A percentile compares a stretch with the other conserved stretches of the same genome.
These are phyloP conservation scores for Spizaetus ornatus DNA, from an alignment of 2,113 vertebrate species.

Conservation along the genomic window DNA sequence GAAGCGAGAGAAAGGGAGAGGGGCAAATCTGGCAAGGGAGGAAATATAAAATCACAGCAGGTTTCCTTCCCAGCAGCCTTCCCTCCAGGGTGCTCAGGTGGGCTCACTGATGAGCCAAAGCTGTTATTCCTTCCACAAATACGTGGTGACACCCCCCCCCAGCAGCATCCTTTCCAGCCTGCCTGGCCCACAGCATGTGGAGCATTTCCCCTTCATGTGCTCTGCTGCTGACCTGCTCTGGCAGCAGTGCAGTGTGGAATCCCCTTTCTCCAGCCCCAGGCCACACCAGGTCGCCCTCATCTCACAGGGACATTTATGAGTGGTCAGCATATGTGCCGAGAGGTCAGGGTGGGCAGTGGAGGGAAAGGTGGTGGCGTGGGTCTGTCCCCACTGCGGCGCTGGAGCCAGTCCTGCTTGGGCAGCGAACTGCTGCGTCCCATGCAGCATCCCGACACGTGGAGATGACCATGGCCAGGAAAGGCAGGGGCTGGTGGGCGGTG, in stretches of 20 bases:
- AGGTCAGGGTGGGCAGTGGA: conserved; percentile 53
- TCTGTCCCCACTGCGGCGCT: rapidly evolving
- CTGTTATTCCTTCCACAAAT: conserved; percentile 77
- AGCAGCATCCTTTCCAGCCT: conserved; percentile 70
- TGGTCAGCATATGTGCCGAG: conserved; percentile 72
- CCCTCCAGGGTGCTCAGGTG: conserved; percentile 60
- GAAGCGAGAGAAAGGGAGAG: not conserved
- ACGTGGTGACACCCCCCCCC: conserved; percentile 65
- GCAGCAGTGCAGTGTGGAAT: conserved; percentile 78
- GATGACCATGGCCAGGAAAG: not conserved
- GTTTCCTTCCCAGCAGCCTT: conserved; percentile 70
- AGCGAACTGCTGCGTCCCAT: not conserved
- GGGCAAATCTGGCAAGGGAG: not conserved
- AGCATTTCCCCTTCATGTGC: conserved; percentile 79
- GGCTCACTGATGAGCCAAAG: conserved; percentile 73
- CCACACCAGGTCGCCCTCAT: conserved; percentile 64
- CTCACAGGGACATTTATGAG: conserved; percentile 72
- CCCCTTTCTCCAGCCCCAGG: conserved; percentile 75
- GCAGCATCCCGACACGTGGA: not conserved
- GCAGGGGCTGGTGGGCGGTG: not conserved
- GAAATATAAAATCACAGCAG: not conserved
- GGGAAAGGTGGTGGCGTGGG: not conserved
- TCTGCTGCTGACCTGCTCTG: conserved; percentile 80
- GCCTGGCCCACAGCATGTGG: conserved; percentile 69
- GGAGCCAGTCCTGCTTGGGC: not conserved